Percentiles rank a stretch among this genome's conserved stretches.
Evolutionary conservation across 2,888 invertebrate genomes (phyloP).

Genomic region (Limnephilus marmoratus): DNA sequence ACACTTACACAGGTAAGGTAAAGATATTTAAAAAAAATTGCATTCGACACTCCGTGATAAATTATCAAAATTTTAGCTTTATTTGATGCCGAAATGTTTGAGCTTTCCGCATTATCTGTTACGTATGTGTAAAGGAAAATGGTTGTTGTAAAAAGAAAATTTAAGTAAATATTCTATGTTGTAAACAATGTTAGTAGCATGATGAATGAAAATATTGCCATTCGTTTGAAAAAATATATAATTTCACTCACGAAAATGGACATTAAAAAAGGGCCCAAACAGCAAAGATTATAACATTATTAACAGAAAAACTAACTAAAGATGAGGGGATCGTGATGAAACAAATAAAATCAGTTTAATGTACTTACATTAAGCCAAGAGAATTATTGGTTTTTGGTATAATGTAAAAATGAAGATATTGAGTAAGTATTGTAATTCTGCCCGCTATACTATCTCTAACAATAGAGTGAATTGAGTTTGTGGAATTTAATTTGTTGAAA

Average conservation of each 20-base stretch:
- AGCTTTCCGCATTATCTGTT: neutral
- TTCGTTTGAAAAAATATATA: neutral
- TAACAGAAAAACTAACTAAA: neutral
- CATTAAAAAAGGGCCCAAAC: neutral
- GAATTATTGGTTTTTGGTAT: neutral
- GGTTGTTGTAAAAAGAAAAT: conserved; percentile 7
- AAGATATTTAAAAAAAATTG: neutral
- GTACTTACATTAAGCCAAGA: neutral
- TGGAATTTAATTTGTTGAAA: conserved; percentile 41
- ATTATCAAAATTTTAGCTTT: neutral
- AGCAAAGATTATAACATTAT: neutral
- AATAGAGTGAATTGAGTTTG: neutral
- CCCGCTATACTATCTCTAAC: neutral
- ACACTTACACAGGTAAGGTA: neutral
- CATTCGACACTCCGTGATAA: neutral
- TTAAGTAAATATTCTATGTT: conserved; percentile 18
- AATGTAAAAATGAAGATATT: neutral
- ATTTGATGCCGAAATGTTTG: conserved; percentile 1
- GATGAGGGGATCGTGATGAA: neutral
- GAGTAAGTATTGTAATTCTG: neutral
- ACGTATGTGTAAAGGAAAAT: neutral
- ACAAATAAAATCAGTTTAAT: too few relatives aligned
- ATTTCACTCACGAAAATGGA: neutral
- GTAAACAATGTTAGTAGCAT: conserved; percentile 47
- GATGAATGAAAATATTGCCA: conserved; percentile 32